phyloP scores from a whole-genome alignment of 2,888 invertebrate species.

The Agrochola litura region DNA sequence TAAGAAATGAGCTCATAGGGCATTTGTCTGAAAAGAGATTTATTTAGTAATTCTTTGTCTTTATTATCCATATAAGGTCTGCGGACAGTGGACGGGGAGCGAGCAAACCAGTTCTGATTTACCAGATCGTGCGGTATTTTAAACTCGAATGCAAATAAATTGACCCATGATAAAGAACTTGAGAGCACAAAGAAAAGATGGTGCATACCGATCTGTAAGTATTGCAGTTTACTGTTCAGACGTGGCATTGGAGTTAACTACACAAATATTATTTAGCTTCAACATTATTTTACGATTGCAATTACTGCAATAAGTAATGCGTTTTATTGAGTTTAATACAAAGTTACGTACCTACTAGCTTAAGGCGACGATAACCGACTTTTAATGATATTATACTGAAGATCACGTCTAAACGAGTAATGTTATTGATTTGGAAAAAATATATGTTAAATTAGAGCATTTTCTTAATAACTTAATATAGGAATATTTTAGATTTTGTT shows the following conservation, averaged over 20 bases:
- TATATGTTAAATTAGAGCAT: no score
- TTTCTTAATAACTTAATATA: no score
- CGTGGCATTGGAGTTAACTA: conserved; percentile 46
- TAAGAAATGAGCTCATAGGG: conserved; percentile 31
- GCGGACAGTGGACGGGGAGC: conserved; percentile 76
- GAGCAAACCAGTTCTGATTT: conserved; percentile 87
- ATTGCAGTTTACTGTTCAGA: conserved; percentile 52
- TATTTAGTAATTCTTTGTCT: conserved; percentile 73
- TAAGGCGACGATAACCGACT: no score
- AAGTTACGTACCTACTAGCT: neutral
- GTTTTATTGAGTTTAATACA: conserved; percentile 36
- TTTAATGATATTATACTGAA: no score
- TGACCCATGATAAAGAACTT: conserved; percentile 85
- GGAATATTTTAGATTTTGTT: no score
- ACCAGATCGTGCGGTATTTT: conserved; percentile 88
- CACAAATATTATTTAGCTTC: conserved; percentile 42
- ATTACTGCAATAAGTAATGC: conserved; percentile 25
- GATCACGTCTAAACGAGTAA: no score
- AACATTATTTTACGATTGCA: conserved; percentile 39
- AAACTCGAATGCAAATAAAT: conserved; percentile 87
- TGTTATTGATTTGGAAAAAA: no score
- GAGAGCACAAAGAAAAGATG: conserved; percentile 80
- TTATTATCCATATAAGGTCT: conserved; percentile 74
- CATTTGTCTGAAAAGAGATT: conserved; percentile 53
- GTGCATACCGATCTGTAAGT: conserved; percentile 59